Base-by-base conservation (phyloP, 2,113 vertebrate genomes). In the Perognathus longimembris region DNA sequence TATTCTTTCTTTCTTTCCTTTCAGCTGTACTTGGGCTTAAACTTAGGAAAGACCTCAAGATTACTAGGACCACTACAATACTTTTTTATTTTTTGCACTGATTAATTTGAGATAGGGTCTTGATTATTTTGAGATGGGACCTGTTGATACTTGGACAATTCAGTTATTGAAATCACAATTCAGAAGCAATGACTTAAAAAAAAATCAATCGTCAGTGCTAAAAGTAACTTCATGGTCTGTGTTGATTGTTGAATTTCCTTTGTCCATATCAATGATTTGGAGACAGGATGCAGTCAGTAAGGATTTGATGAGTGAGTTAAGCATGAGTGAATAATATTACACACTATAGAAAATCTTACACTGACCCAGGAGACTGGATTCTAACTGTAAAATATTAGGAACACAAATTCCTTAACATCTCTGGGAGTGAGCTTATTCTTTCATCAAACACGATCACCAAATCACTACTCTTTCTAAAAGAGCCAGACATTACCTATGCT, bases 261-360 rank as follows among this genome's bases (percentile, higher is more conserved):
- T 17, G 38, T 70, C 22, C 79, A 3, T 88, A 24, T 36, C 40
- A 85, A n/a, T 70, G 22, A 69, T 74, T 86, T 61, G 22, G 30
- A 50, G 84, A 12, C 34, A 81, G 17, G 40, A 85, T 30, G 12
- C 17, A 66, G n/a, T 38, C 14, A 18, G 30, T 32, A 70, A 42
- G 28, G 40, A 90, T 82, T 90, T 92, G 21, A 84, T 70, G 59
- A 92, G 66, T 90, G 22, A 94, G 1, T 81, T 88, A 92, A 90
- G 38, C 57, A 84, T 69, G 20, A 90, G 61, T 66, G 21, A 38
- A 45, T 15, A 45, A 45, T 64, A 66, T 59, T 74, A 34, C 73
- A 28, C 0, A 36, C 6, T 63, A 74, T 83, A 54, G 45, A 64
- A 90, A 75, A 26, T 54, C 24, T 30, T 91, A 78, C 83, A n/a